Conservation (phyloP, 2,797 vertebrate species). For the Ptychobarbus kaznakovi region DNA sequence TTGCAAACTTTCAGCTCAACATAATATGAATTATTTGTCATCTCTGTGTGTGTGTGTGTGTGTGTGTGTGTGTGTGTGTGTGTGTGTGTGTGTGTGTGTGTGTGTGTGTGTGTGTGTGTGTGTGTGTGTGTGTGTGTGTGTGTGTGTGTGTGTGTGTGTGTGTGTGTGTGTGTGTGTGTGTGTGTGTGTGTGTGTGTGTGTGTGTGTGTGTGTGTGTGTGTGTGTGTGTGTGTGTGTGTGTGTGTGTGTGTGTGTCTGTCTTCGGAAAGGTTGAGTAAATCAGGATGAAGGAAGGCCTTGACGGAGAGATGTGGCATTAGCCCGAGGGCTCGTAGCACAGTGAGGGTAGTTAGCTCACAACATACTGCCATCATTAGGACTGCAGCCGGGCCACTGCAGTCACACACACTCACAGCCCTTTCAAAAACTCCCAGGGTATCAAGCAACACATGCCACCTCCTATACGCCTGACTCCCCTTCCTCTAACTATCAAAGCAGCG, state of each 20-base stretch:
- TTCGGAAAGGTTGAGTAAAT: constrained; percentile 80
- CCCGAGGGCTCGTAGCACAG: constrained; percentile 82
- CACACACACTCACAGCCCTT: constrained; percentile 64
- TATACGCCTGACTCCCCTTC: constrained; percentile 27
- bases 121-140: constrained; percentile 54
- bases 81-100: not conserved
- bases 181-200: constrained; percentile 73
- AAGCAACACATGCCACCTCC: constrained; percentile 46
- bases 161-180: constrained; percentile 35
- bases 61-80: constrained; percentile 66
- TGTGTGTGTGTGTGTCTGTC: constrained; percentile 67
- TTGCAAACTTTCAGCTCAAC: constrained; percentile 53
- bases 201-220: constrained; percentile 44
- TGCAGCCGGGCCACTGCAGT: constrained; percentile 69
- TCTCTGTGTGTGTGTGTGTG: constrained; percentile 55
- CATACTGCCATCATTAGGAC: constrained; percentile 84
- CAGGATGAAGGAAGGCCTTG: constrained; percentile 83
- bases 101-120: constrained; percentile 45
- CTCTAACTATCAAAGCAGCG: constrained; percentile 29
- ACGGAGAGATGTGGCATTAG: constrained; percentile 85
- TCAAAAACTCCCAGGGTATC: constrained; percentile 43
- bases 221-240: constrained; percentile 44
- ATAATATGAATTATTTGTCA: constrained; percentile 74
- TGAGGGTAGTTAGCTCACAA: constrained; percentile 82
- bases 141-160: too few species aligned